These are phyloP conservation scores for Smutsia temminckii DNA, from an alignment of 2,797 vertebrate genomes.

Conservation along the genomic window DNA sequence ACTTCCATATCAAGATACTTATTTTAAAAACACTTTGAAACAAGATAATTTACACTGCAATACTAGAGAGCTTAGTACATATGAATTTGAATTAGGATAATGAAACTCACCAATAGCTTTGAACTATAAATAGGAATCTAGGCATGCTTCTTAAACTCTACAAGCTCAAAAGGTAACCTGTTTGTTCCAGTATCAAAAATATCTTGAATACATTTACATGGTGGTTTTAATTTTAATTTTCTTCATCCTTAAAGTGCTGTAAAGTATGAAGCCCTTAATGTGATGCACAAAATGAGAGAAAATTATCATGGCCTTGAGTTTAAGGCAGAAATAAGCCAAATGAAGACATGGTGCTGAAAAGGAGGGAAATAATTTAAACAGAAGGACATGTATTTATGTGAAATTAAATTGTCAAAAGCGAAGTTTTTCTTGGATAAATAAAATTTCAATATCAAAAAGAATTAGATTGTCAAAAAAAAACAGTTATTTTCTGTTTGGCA, in stretches of 20 bases:
- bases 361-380: constrained; percentile 54
- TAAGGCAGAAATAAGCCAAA: constrained; percentile 27
- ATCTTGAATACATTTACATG: background rate
- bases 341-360: constrained; percentile 61
- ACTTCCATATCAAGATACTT: constrained; percentile 53
- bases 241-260: background rate
- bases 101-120: background rate
- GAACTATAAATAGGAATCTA: background rate
- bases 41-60: background rate
- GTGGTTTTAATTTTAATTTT: background rate
- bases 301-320: background rate
- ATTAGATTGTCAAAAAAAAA: background rate
- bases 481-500: constrained; percentile 32
- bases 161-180: background rate
- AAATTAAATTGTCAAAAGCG: constrained; percentile 70
- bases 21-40: constrained; percentile 44
- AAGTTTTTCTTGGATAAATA: constrained; percentile 49
- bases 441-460: background rate
- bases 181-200: background rate
- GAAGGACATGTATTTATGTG: background rate
- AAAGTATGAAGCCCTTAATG: background rate
- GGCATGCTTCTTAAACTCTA: background rate
- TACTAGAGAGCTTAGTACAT: background rate
- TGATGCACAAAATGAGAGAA: background rate
- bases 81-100: background rate